Evolutionary conservation across 2,113 vertebrate species (phyloP), one percentile per base, ranked within the genome.

Genomic region (Poecile atricapillus): DNA sequence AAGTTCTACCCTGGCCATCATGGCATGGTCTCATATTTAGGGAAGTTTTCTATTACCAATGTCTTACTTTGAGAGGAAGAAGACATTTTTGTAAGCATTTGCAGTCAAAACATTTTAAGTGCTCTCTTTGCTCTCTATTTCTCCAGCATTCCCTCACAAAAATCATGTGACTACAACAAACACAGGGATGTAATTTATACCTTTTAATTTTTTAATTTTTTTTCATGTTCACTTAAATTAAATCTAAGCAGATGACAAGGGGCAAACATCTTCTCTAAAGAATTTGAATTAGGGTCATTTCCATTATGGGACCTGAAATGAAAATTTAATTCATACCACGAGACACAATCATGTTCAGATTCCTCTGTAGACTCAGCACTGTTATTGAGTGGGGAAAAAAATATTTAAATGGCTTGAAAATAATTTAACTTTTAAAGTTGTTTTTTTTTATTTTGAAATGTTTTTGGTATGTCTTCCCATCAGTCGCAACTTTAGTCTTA

Each of bases 221-320:
- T 71, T 39, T 23, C 55, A 41, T 44, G n/a, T 95, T 89, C 78
- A 76, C 39, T 55, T 88, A 86, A 85, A 94, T 95, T 79, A 94
- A 90, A 94, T 78, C 64, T 93, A 63, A 83, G 53, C 67, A 67
- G 65, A 67, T 93, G 90, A 91, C 55, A 86, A 70, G 52, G 77
- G 62, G 16, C 39, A 60, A 87, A 67, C 10, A 30, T 62, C 69
- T 46, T 70, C n/a, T 77, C 27, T 27, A 62, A 83, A 81, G 89
- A 93, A 76, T 67, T 46, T 88, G 92, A 64, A 81, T 96, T 73
- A 63, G 49, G 75, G 82, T 88, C 58, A 47, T 65, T 91, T 88
- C 91, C 70, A 96, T 92, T 84, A 94, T 52, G 58, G 71, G 18
- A 62, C 62, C 49, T 83, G 73, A 86, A 93, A 91, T 94, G 80